Conservation (phyloP, 2,888 invertebrate genomes). For the Achlya flavicornis region DNA sequence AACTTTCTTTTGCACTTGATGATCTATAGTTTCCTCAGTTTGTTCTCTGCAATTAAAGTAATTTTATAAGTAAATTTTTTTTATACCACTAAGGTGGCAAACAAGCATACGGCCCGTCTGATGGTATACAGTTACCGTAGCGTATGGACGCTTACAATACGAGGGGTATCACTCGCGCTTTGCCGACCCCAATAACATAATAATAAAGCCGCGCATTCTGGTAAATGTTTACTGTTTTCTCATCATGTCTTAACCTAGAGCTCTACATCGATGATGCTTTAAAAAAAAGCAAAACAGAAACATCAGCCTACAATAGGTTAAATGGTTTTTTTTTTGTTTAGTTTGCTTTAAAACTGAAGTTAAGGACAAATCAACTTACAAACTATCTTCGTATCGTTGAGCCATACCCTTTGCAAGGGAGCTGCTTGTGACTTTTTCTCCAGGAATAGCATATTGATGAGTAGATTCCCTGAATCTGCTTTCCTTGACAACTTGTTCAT, state of each 20-base stretch:
- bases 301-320: too few species aligned
- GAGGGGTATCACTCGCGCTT: too few species aligned
- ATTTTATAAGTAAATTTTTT: background rate
- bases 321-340: too few species aligned
- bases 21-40: conserved; percentile 81
- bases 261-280: too few species aligned
- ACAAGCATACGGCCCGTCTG: too few species aligned
- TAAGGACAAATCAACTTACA: conserved; percentile 85
- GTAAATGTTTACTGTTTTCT: too few species aligned
- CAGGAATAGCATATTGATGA: conserved; percentile 93
- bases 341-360: too few species aligned
- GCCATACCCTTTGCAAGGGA: conserved; percentile 94
- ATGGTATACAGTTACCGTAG: too few species aligned
- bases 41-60: conserved; percentile 80
- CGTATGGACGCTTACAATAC: too few species aligned
- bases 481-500: conserved; percentile 93
- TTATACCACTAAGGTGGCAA: too few species aligned
- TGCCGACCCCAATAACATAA: background rate
- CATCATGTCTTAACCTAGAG: too few species aligned
- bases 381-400: conserved; percentile 90
- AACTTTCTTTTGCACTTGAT: conserved; percentile 77
- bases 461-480: conserved; percentile 89
- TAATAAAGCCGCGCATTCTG: background rate
- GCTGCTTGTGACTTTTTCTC: conserved; percentile 89
- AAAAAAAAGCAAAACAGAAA: too few species aligned